These are phyloP conservation scores for Calyptomena viridis DNA, from an alignment of 2,113 vertebrate species.

Conservation along the genomic window DNA sequence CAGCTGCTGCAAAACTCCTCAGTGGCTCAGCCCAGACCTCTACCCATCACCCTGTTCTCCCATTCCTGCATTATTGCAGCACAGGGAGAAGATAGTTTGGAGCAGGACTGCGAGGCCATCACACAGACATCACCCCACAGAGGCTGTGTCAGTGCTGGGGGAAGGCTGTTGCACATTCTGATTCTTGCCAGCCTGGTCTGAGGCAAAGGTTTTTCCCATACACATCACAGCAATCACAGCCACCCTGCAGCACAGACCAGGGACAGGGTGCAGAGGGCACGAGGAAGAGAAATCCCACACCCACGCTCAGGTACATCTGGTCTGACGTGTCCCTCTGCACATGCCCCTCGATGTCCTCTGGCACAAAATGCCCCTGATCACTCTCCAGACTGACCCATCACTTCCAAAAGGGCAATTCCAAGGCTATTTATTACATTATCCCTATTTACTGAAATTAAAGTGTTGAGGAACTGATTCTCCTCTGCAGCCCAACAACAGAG, in stretches of 20 bases:
- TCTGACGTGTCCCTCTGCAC: not conserved
- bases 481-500: not conserved
- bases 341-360: not conserved
- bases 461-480: not conserved
- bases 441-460: not conserved
- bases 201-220: not conserved
- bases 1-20: conserved; percentile 6
- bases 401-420: not conserved
- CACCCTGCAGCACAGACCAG: not conserved
- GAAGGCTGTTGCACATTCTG: not conserved
- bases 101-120: not conserved
- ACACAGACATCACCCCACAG: rapidly evolving
- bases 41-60: not conserved
- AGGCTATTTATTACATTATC: not conserved
- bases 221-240: rapidly evolving
- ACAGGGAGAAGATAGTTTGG: not conserved
- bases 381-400: not conserved
- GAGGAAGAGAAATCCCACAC: not conserved
- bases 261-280: not conserved
- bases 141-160: too few relatives aligned
- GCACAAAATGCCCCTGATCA: not conserved
- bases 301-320: not conserved
- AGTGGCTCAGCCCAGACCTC: not conserved
- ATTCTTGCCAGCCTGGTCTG: not conserved
- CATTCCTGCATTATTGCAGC: not conserved